Evolutionary conservation across 2,888 invertebrate species (phyloP), one percentile per base, ranked within the genome.

Genomic region (Euspilapteryx auroguttella): DNA sequence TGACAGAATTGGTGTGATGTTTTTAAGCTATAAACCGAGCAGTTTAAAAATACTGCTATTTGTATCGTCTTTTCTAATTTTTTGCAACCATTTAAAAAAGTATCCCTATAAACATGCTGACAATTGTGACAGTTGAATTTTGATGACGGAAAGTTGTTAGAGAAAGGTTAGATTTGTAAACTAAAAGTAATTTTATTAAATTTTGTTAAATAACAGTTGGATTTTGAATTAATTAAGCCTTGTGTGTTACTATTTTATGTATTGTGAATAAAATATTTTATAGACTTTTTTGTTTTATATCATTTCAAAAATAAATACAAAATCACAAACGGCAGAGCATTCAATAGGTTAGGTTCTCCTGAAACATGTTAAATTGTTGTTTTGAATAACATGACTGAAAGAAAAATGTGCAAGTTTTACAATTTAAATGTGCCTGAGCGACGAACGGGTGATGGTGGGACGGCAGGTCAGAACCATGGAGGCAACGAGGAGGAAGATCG

Each of bases 111-210:
- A n/a, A n/a, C n/a, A n/a, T n/a, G n/a, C n/a, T n/a, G n/a, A n/a
- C n/a, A n/a, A n/a, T n/a, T n/a, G n/a, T 68, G 69, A 66, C 68
- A 65, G 64, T 71, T 71, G 63, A 58, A 65, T 65, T 64, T 69
- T 71, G 71, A 73, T 73, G 71, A 73, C 71, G 66, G 73, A 68
- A 68, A 71, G n/a, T n/a, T n/a, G n/a, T n/a, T n/a, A n/a, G 69
- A 61, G 68, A 66, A 69, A 75, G 73, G 73, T 73, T 73, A 71
- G 59, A 57, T 49, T 47, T 51, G 32, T 31, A 27, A n/a, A n/a
- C n/a, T n/a, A 27, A 49, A 49, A 47, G 45, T 47, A 48, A 55
- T 45, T 46, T 49, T 51, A 36, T 55, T 40, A 41, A 48, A 48
- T 41, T 43, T 40, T 37, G 45, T 45, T 40, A 44, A 42, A 52